Evolutionary conservation across 1,140 invertebrate species (phyloP).

Genomic region (Aradophagus sp.): DNA sequence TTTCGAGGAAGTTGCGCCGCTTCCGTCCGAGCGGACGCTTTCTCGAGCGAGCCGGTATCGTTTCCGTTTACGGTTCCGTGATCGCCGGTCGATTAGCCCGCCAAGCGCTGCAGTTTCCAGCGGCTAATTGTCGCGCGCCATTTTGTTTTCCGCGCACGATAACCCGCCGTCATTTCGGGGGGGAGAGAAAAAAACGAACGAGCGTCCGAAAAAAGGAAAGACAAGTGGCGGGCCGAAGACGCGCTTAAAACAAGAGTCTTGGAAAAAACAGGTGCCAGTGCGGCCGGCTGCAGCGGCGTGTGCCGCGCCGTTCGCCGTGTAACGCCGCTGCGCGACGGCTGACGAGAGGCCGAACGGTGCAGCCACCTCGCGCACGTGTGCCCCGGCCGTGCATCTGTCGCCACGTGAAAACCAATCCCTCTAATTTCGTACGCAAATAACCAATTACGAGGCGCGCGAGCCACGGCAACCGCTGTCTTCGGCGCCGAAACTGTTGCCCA

Average conservation of each 20-base stretch:
- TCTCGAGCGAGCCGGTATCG: conserved; percentile 23
- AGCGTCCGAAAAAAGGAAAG: not conserved
- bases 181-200: too few relatives aligned
- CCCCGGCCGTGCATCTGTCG: too few relatives aligned
- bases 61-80: too few relatives aligned
- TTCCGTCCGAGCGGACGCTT: conserved; percentile 6
- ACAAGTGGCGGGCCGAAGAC: not conserved
- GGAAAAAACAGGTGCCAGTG: conserved; percentile 42
- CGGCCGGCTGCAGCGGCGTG: conserved; percentile 36
- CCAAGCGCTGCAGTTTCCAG: conserved; percentile 3
- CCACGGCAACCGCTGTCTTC: too few relatives aligned
- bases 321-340: conserved; percentile 33
- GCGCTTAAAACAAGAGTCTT: conserved; percentile 12
- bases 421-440: too few relatives aligned
- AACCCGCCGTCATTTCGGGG: conserved; percentile 1
- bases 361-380: conserved; percentile 5
- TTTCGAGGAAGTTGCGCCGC: conserved; percentile 24
- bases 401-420: too few relatives aligned
- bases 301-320: conserved; percentile 35
- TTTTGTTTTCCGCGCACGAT: conserved; percentile 15
- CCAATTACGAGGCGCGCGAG: too few relatives aligned
- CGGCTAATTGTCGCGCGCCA: conserved; percentile 28
- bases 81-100: conserved; percentile 4
- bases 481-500: too few relatives aligned
- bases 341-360: conserved; percentile 12